Evolutionary conservation across 2,113 vertebrate species (phyloP).

Genomic region (Monopterus albus): DNA sequence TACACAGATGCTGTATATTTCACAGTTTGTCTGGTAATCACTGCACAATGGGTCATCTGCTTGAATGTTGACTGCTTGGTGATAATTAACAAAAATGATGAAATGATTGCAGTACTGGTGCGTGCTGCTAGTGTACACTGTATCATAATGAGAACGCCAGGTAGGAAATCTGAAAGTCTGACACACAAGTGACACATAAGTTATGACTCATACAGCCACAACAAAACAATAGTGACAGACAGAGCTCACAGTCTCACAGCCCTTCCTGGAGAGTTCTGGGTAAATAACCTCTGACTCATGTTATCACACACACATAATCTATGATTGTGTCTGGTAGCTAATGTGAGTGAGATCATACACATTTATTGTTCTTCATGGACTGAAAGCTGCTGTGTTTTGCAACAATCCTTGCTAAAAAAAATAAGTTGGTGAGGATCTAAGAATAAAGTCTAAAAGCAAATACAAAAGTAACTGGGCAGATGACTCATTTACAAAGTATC

Average conservation of each 20-base stretch:
- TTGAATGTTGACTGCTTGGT: background rate
- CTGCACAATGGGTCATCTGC: background rate
- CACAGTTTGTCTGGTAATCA: no score
- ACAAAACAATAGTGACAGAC: slow-evolving; percentile 21
- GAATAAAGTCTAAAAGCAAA: background rate
- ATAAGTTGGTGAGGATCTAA: background rate
- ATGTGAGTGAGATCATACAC: slow-evolving; percentile 26
- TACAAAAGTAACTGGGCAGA: background rate
- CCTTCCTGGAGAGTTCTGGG: background rate
- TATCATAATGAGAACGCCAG: background rate
- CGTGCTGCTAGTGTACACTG: background rate
- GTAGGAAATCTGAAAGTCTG: background rate
- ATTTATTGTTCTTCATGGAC: slow-evolving; percentile 20
- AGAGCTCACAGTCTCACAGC: slow-evolving; percentile 2
- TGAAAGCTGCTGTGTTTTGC: background rate
- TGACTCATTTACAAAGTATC: background rate
- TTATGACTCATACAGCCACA: slow-evolving; percentile 34
- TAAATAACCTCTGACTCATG: slow-evolving; percentile 47
- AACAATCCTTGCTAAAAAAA: background rate
- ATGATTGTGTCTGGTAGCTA: background rate
- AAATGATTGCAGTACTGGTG: background rate
- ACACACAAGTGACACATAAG: slow-evolving; percentile 4
- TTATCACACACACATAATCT: slow-evolving; percentile 18
- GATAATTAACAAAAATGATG: background rate
- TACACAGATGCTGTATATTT: background rate